Conservation (phyloP, 2,797 vertebrate species). For the Megalops cyprinoides region DNA sequence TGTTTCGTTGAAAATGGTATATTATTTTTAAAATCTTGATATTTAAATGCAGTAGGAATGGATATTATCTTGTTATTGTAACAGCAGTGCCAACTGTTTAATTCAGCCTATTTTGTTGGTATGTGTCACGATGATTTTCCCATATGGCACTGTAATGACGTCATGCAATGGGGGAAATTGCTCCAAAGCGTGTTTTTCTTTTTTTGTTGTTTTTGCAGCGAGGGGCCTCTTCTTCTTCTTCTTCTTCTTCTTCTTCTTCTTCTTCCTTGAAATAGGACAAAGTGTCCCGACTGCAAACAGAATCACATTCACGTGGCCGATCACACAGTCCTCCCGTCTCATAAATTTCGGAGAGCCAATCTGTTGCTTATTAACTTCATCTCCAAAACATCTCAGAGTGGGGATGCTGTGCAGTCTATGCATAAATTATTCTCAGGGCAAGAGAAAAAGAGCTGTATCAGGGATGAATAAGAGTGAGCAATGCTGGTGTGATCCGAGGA, state of each 20-base stretch:
- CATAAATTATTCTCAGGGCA: slow-evolving; percentile 57
- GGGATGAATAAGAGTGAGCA: slow-evolving; percentile 52
- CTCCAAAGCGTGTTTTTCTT: background rate
- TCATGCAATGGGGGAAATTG: background rate
- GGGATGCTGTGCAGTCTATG: slow-evolving; percentile 31
- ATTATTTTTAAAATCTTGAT: too few species aligned
- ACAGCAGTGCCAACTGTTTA: background rate
- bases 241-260: background rate
- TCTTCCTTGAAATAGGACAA: background rate
- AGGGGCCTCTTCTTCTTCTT: background rate
- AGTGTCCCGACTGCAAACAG: background rate
- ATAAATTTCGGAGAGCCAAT: slow-evolving; percentile 28
- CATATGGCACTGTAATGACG: background rate
- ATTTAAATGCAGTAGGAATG: too few species aligned
- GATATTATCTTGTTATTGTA: too few species aligned
- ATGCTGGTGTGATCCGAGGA: too few species aligned
- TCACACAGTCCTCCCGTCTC: slow-evolving; percentile 30
- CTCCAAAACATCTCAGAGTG: slow-evolving; percentile 35
- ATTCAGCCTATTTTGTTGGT: background rate
- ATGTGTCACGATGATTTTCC: background rate
- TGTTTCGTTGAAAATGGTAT: too few species aligned
- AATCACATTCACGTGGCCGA: slow-evolving; percentile 22
- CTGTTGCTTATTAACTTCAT: slow-evolving; percentile 20
- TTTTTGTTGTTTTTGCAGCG: background rate
- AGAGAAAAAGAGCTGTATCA: slow-evolving; percentile 44